phyloP scores from a whole-genome alignment of 1,140 invertebrate species.

The Medauroidea extradentata region DNA sequence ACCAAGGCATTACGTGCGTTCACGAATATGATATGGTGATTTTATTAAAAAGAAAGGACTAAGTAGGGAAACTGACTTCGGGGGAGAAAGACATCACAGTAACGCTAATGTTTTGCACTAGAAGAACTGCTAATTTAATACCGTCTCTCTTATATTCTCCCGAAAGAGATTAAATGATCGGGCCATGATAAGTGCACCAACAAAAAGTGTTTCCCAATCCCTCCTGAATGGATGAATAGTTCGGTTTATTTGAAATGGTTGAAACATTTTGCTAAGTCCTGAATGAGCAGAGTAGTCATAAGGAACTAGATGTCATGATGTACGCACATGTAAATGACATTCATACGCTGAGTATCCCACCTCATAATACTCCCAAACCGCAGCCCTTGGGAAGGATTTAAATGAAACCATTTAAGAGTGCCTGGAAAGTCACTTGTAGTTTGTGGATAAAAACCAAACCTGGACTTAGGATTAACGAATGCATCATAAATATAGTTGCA shows the following conservation, averaged over 20 bases:
- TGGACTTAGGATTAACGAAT: background rate
- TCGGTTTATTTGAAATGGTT: conserved; percentile 26
- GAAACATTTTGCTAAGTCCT: conserved; percentile 27
- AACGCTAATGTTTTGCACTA: conserved; percentile 31
- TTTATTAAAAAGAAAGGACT: conserved; percentile 33
- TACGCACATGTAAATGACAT: conserved; percentile 36
- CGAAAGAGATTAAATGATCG: conserved; percentile 17
- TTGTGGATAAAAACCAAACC: conserved; percentile 1
- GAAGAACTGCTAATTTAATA: conserved; percentile 32
- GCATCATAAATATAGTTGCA: background rate
- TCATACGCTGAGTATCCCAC: conserved; percentile 36
- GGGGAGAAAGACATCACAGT: conserved; percentile 42
- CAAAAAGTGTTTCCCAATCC: conserved; percentile 14
- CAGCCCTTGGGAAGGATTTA: conserved; percentile 35
- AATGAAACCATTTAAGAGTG: conserved; percentile 39
- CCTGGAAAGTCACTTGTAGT: conserved; percentile 27
- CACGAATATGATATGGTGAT: conserved; percentile 29
- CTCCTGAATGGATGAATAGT: conserved; percentile 17
- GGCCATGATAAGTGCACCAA: conserved; percentile 15
- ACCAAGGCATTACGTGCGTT: too few relatives aligned
- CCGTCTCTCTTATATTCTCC: conserved; percentile 24
- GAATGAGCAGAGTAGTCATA: conserved; percentile 36
- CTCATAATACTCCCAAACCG: too few relatives aligned
- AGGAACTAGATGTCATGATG: conserved; percentile 33
- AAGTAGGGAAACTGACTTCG: conserved; percentile 41